Evolutionary conservation across 2,113 vertebrate species (phyloP), one percentile per base, ranked within the genome.

Genomic region (Spilogale gracilis): DNA sequence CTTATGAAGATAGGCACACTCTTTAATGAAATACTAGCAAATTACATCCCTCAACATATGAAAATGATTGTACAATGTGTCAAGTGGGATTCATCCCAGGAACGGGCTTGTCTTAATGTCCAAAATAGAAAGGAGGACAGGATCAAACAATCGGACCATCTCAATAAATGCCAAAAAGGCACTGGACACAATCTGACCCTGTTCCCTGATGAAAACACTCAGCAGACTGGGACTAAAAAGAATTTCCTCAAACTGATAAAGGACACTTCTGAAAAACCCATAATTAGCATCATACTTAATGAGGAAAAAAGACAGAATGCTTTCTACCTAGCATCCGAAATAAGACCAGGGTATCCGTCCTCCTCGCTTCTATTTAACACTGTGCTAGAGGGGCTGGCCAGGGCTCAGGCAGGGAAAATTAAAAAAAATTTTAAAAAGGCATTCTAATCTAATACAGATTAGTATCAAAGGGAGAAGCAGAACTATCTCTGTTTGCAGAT

Each of bases 1-100:
- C 73, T 80, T 78, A 54, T 3, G 12, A 81, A 52, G 43, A 83
- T 0, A 63, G 45, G 27, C 16, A 69, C 90, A 96, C 58, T 43
- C 45, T 65, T 89, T 32, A 56, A 73, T 30, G 88, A 93, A 86
- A 76, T 56, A 38, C 38, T 50, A 86, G 85, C 73, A 85, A 97
- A 81, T 14, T 32, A 79, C 38, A 43, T 20, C 58, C 12, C 30
- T 69, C 56, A 85, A 74, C 45, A 21, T 50, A 25, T 71, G 58
- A 96, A 69, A 90, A 82, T 78, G 52, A 80, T 43, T 38, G 43
- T 60, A 61, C 6, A 73, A 9, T 69, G 63, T 82, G 74, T 58
- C 60, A 69, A 74, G 32, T 67, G 32, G 60, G 11, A 87, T 50
- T 83, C 82, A 87, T n/a, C n/a, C 38, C n/a, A 73, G 86, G 48